Evolutionary conservation across 1,140 invertebrate species (phyloP).

Genomic region (Aricia agestis): DNA sequence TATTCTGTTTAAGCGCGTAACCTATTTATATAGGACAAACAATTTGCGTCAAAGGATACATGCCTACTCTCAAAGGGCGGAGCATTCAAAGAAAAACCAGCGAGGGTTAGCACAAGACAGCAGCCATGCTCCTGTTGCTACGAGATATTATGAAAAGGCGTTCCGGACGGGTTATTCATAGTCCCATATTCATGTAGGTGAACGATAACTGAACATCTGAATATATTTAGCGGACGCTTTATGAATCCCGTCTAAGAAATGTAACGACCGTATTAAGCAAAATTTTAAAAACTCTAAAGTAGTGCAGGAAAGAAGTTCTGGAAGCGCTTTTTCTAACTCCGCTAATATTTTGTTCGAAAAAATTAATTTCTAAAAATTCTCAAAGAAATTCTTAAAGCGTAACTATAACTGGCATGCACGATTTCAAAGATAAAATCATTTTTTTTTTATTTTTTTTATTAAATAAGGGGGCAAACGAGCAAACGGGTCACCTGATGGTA

Average conservation of each 20-base stretch:
- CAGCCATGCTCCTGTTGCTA: slow-evolving; percentile 41
- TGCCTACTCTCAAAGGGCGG: slow-evolving; percentile 52
- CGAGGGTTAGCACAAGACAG: slow-evolving; percentile 4
- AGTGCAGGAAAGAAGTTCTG: not conserved
- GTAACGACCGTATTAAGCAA: not conserved
- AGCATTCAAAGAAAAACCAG: slow-evolving; percentile 56
- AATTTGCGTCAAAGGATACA: slow-evolving; percentile 38
- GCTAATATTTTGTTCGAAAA: not conserved
- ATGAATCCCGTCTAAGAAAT: not conserved
- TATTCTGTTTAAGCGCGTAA: not conserved
- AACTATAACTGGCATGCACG: not conserved
- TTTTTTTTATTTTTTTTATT: too few species aligned
- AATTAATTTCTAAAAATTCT: too few species aligned
- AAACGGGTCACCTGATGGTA: too few species aligned
- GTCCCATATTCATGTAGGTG: not conserved
- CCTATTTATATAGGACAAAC: slow-evolving; percentile 1
- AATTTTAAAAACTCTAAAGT: not conserved
- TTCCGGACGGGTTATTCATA: not conserved
- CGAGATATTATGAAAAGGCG: slow-evolving; percentile 26
- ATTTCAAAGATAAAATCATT: slow-evolving; percentile 14
- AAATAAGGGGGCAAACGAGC: too few species aligned
- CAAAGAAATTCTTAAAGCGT: not conserved
- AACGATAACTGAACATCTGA: not conserved
- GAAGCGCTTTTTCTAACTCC: not conserved
- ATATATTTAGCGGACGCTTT: not conserved